Evolutionary conservation across 1,140 invertebrate genomes (phyloP).

Genomic region (Protaetia brevitarsis): DNA sequence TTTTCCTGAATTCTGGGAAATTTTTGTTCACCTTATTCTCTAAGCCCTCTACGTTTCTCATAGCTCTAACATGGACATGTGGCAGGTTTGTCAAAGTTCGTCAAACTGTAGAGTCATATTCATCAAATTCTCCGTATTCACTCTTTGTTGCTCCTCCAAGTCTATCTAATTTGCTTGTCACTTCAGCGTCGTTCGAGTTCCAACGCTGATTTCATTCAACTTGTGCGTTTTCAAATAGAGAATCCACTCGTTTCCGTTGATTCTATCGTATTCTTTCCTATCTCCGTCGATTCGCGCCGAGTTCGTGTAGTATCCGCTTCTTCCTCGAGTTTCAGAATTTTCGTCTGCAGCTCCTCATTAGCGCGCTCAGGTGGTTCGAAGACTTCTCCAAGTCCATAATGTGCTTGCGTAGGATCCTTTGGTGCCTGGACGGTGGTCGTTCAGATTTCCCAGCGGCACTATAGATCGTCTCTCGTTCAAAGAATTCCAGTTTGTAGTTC

Average conservation of each 20-base stretch:
- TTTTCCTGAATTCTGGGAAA: constrained; percentile 68
- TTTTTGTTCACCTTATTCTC: constrained; percentile 72
- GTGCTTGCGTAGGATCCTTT: constrained; percentile 50
- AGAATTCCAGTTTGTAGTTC: constrained; percentile 43
- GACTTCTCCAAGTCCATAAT: constrained; percentile 43
- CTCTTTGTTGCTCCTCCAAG: constrained; percentile 55
- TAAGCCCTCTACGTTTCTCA: constrained; percentile 68
- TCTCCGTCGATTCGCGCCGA: constrained; percentile 26
- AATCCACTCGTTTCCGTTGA: constrained; percentile 40
- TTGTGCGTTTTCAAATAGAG: constrained; percentile 37
- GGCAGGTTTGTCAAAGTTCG: constrained; percentile 66
- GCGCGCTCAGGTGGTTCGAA: constrained; percentile 37
- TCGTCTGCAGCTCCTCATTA: constrained; percentile 36
- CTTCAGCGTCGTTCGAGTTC: constrained; percentile 29
- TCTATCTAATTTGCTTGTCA: constrained; percentile 45
- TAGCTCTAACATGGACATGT: constrained; percentile 71
- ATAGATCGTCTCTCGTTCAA: constrained; percentile 35
- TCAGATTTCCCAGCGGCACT: constrained; percentile 26
- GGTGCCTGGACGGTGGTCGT: constrained; percentile 49
- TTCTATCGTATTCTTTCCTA: constrained; percentile 31
- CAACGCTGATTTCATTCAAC: constrained; percentile 35
- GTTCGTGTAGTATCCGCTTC: constrained; percentile 39
- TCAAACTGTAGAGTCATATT: constrained; percentile 62
- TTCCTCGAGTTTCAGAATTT: constrained; percentile 39
- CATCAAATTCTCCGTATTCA: constrained; percentile 53